phyloP scores from a whole-genome alignment of 2,888 invertebrate species.

The Hermaeophaga mercurialis region DNA sequence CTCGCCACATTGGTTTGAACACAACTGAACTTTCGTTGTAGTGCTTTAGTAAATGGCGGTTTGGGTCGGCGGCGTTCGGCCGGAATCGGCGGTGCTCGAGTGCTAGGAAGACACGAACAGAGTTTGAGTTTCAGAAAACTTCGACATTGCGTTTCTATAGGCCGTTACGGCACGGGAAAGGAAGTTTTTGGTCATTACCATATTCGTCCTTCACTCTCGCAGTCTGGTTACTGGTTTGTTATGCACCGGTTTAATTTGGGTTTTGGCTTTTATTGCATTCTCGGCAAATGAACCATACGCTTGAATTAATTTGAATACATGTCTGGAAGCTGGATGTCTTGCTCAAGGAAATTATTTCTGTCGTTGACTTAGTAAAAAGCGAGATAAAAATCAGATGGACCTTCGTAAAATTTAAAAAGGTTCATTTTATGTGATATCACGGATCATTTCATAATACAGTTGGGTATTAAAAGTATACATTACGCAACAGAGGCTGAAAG shows the following conservation, averaged over 20 bases:
- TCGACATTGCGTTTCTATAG: constrained; percentile 23
- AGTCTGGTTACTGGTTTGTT: constrained; percentile 20
- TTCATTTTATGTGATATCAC: too few relatives aligned
- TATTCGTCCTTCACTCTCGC: constrained; percentile 26
- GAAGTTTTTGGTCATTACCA: constrained; percentile 31
- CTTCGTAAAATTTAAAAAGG: too few relatives aligned
- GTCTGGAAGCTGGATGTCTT: constrained; percentile 16
- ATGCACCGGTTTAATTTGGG: constrained; percentile 21
- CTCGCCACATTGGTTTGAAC: constrained; percentile 35
- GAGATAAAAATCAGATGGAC: neutral
- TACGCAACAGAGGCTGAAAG: too few relatives aligned
- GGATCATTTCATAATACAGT: too few relatives aligned
- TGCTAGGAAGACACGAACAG: constrained; percentile 35
- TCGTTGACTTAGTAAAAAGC: neutral
- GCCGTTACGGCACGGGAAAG: constrained; percentile 21
- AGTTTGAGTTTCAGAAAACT: constrained; percentile 11
- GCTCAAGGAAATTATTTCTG: constrained; percentile 1
- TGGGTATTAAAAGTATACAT: too few relatives aligned
- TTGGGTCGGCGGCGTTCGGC: constrained; percentile 29
- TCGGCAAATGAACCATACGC: constrained; percentile 19
- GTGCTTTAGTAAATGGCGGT: constrained; percentile 43
- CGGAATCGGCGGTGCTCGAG: constrained; percentile 31
- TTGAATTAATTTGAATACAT: constrained; percentile 20
- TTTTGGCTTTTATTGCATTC: constrained; percentile 23
- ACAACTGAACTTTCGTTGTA: constrained; percentile 42